phyloP scores from a whole-genome alignment of 1,140 invertebrate species.

The Brachionus rotundiformis region DNA sequence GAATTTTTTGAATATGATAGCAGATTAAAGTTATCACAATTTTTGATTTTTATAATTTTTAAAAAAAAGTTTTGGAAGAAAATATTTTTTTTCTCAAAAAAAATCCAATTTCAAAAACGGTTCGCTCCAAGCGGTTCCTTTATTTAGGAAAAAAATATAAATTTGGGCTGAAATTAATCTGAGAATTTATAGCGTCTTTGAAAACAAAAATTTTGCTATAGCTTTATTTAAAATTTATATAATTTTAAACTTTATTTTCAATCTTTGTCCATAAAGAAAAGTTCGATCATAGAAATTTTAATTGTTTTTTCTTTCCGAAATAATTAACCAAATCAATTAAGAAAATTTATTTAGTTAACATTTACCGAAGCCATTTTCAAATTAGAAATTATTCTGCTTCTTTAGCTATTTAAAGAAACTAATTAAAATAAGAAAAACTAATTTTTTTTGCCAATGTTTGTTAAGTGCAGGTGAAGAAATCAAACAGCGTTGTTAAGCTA shows the following conservation, averaged over 20 bases:
- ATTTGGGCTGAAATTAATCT: background rate
- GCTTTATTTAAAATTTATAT: background rate
- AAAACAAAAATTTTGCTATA: background rate
- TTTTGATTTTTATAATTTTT: too few species aligned
- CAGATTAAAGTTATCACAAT: too few species aligned
- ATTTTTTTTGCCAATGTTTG: constrained; percentile 2
- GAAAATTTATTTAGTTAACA: background rate
- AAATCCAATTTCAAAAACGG: background rate
- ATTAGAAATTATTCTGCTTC: background rate
- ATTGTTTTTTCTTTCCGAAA: too few species aligned
- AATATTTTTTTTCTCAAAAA: background rate
- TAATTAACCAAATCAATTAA: background rate
- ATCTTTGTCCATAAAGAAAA: background rate
- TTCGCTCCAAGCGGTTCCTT: background rate
- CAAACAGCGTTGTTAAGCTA: constrained; percentile 5
- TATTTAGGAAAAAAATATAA: background rate
- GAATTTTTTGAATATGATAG: too few species aligned
- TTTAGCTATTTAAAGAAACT: background rate
- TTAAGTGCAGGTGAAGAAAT: constrained; percentile 18
- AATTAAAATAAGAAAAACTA: background rate
- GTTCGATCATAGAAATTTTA: too few species aligned
- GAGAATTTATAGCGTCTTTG: background rate
- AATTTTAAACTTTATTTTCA: background rate
- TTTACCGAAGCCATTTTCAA: background rate
- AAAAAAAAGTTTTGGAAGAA: background rate